A percentile compares a stretch with the other conserved stretches of the same genome.
Evolutionary conservation across 1,140 invertebrate species (phyloP).

Genomic region (Diachasma alloeum): DNA sequence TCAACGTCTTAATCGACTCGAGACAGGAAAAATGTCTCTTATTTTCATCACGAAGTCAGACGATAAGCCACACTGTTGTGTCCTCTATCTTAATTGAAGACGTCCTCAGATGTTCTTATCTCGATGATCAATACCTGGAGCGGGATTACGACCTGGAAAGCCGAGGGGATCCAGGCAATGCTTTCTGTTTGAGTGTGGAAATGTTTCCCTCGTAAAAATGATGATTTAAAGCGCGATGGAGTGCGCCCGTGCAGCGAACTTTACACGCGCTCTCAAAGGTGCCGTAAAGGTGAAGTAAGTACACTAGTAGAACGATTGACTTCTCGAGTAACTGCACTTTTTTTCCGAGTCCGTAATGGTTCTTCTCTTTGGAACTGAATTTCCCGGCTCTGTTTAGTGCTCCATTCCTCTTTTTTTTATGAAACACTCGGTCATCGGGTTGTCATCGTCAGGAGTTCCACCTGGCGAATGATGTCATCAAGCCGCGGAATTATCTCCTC

Average conservation of each 20-base stretch:
- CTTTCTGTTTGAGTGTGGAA: conserved; percentile 32
- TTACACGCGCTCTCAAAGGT: background rate
- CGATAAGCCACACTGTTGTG: no score
- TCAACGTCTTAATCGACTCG: no score
- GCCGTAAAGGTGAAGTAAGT: background rate
- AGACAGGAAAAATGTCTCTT: no score
- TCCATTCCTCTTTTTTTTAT: no score
- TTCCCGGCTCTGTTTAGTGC: background rate
- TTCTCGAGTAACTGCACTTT: background rate
- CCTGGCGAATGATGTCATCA: no score
- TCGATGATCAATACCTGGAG: no score
- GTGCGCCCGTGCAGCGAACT: background rate
- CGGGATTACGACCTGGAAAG: background rate
- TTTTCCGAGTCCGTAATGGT: conserved; percentile 29
- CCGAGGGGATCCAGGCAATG: background rate
- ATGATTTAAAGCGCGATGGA: background rate
- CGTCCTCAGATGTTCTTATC: no score
- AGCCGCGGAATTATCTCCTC: no score
- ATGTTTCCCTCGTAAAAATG: conserved; percentile 11
- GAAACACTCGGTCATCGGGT: no score
- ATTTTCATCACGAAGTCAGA: no score
- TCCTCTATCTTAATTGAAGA: no score
- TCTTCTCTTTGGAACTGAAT: background rate
- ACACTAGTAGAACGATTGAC: background rate
- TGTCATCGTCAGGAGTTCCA: no score